phyloP scores from a whole-genome alignment of 1,140 invertebrate genomes.

The Popillia japonica region DNA sequence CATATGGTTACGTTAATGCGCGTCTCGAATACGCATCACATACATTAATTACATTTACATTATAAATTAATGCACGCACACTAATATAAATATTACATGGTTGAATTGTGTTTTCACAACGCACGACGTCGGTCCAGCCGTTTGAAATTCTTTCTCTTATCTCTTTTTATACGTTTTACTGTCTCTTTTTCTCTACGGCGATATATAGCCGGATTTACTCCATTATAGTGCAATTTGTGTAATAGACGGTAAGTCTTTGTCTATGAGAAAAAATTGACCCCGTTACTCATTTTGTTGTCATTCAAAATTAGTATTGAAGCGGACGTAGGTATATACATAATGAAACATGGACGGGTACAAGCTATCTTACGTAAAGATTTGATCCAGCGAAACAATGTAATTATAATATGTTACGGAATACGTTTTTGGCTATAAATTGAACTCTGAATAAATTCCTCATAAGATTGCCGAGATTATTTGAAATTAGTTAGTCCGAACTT shows the following conservation, averaged over 20 bases:
- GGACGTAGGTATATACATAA: not conserved
- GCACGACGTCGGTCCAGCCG: not conserved
- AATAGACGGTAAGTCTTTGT: constrained; percentile 27
- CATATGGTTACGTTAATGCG: constrained; percentile 37
- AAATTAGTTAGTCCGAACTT: too few relatives aligned
- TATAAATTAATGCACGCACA: constrained; percentile 24
- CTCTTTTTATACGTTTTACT: not conserved
- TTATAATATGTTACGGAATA: too few relatives aligned
- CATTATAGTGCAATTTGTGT: constrained; percentile 23
- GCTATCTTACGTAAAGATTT: too few relatives aligned
- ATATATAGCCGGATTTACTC: constrained; percentile 24
- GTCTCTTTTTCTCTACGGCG: not conserved
- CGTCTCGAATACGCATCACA: constrained; percentile 38
- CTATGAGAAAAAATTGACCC: not conserved
- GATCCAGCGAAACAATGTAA: too few relatives aligned
- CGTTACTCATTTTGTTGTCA: constrained; percentile 29
- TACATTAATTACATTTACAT: constrained; percentile 32
- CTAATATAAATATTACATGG: constrained; percentile 29
- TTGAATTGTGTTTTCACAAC: constrained; percentile 21
- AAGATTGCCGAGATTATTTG: too few relatives aligned
- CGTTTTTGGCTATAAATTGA: too few relatives aligned
- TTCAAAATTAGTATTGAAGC: not conserved
- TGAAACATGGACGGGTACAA: not conserved
- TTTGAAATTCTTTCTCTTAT: constrained; percentile 2
- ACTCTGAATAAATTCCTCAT: too few relatives aligned